A percentile compares a stretch with the other conserved stretches of the same genome.
Evolutionary conservation across 1,140 invertebrate species (phyloP).

Genomic region (Theocolax elegans): DNA sequence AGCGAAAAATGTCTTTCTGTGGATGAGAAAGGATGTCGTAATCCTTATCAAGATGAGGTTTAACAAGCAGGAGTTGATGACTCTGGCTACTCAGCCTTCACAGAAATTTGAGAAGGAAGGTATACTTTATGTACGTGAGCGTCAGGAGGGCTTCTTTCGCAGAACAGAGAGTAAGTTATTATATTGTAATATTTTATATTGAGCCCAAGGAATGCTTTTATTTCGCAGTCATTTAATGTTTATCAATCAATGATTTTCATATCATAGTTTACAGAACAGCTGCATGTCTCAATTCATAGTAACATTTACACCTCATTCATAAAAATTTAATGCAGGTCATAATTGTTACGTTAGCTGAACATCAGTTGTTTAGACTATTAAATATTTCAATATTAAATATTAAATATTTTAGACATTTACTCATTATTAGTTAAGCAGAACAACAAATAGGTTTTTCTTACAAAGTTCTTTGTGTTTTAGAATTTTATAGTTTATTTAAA

Average conservation of each 20-base stretch:
- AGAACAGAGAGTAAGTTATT: conserved; percentile 84
- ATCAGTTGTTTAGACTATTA: conserved; percentile 13
- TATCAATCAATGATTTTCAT: conserved; percentile 20
- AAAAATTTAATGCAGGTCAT: not conserved
- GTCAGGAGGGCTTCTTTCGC: conserved; percentile 91
- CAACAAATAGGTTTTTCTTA: too few species aligned
- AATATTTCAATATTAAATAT: conserved; percentile 12
- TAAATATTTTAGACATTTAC: conserved; percentile 10
- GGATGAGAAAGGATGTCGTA: conserved; percentile 31
- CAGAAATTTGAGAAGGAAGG: conserved; percentile 94
- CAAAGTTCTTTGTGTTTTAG: not conserved
- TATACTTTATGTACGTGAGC: conserved; percentile 84
- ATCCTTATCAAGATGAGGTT: conserved; percentile 79
- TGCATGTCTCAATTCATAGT: conserved; percentile 33
- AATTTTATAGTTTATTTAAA: not conserved
- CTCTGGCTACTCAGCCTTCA: conserved; percentile 85
- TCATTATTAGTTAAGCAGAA: not conserved
- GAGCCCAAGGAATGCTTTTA: conserved; percentile 16
- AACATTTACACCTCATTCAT: conserved; percentile 9
- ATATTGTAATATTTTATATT: not conserved
- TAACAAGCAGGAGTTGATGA: conserved; percentile 88
- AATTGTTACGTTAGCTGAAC: conserved; percentile 14
- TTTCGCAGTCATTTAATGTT: conserved; percentile 20
- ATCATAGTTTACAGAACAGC: conserved; percentile 27
- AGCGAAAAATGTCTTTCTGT: conserved; percentile 12